These are phyloP conservation scores for Hirudinaria manillensis DNA, from an alignment of 2,888 invertebrate genomes.

Conservation along the genomic window DNA sequence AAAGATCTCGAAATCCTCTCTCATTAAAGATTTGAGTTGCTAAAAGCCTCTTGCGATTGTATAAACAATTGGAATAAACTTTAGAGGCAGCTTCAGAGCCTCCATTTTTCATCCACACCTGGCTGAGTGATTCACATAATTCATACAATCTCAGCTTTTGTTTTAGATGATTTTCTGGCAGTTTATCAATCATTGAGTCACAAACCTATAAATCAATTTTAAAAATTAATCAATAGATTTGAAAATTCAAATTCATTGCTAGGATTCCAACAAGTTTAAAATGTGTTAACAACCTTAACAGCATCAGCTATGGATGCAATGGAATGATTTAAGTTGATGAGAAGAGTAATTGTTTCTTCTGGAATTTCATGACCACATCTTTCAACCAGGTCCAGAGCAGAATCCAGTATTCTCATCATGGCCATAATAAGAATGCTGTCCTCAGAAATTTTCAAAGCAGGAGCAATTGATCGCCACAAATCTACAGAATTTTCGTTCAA, in stretches of 20 bases:
- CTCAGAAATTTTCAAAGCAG: conserved; percentile 3
- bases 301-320: not conserved
- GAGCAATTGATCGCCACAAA: not conserved
- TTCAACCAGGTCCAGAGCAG: not conserved
- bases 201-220: not conserved
- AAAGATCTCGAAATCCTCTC: conserved; percentile 7
- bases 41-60: not conserved
- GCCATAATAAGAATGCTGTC: conserved; percentile 7
- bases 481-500: not conserved
- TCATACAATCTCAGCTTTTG: not conserved
- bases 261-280: not conserved
- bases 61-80: conserved; percentile 8
- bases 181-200: not conserved
- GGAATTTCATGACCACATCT: conserved; percentile 1
- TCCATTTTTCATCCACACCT: conserved; percentile 1
- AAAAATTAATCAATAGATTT: not conserved
- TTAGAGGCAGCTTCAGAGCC: not conserved
- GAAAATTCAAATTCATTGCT: not conserved
- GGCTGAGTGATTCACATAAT: not conserved
- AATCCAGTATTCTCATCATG: not conserved
- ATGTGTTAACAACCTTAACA: not conserved
- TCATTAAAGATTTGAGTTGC: not conserved
- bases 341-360: not conserved
- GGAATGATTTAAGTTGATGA: not conserved
- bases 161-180: not conserved